phyloP scores from a whole-genome alignment of 2,113 vertebrate genomes.

The Puntigrus tetrazona region DNA sequence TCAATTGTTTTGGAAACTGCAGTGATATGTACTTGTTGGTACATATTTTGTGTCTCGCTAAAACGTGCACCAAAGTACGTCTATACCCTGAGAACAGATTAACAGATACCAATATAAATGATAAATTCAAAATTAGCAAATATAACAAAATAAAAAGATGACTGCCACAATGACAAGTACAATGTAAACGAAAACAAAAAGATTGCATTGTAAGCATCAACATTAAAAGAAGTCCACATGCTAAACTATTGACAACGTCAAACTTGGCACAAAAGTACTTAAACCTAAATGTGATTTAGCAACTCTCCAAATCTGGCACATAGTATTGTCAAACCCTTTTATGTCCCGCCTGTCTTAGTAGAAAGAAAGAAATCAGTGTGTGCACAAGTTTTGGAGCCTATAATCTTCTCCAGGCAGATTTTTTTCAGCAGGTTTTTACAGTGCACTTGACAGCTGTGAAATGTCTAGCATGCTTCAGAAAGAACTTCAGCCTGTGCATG shows the following conservation, averaged over 20 bases:
- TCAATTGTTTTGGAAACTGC: too few relatives aligned
- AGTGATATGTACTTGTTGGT: too few relatives aligned
- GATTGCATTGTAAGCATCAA: neutral
- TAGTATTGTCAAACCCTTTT: conserved; percentile 8
- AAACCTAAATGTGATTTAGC: neutral
- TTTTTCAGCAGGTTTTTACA: conserved; percentile 7
- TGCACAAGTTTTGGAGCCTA: neutral
- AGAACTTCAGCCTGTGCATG: neutral
- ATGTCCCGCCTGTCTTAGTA: neutral
- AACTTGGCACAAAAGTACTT: neutral
- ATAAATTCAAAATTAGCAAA: too few relatives aligned
- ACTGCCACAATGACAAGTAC: neutral
- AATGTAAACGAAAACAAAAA: neutral
- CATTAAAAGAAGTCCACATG: neutral
- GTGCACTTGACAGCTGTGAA: conserved; percentile 18
- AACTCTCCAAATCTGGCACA: neutral
- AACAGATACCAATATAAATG: neutral
- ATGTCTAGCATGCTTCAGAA: conserved; percentile 3
- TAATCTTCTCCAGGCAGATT: conserved; percentile 10
- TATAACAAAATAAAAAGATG: neutral
- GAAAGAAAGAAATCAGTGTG: neutral
- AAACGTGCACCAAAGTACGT: too few relatives aligned
- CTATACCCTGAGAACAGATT: too few relatives aligned
- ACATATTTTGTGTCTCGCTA: too few relatives aligned
- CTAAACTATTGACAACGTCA: neutral